Conservation (phyloP, 1,140 invertebrate species). For the Vollenhovia emeryi region DNA sequence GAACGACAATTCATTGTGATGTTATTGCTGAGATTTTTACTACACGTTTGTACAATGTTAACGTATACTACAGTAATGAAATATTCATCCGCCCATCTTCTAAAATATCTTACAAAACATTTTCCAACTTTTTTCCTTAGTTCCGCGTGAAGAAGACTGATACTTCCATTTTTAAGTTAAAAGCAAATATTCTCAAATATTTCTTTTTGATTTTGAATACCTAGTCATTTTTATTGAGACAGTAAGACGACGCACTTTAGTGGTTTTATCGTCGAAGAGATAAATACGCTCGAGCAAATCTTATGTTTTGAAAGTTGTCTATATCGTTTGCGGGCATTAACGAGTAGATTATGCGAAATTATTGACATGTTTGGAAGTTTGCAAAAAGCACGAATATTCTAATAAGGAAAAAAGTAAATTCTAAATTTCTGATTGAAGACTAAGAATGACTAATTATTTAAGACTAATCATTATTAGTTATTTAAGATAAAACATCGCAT, state of each 20-base stretch:
- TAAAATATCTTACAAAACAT: not conserved
- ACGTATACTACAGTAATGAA: not conserved
- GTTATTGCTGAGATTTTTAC: not conserved
- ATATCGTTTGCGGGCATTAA: not conserved
- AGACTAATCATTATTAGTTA: not conserved
- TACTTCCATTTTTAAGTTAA: not conserved
- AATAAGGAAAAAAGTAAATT: not conserved
- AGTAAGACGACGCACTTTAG: not conserved
- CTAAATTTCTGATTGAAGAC: not conserved
- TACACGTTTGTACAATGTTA: not conserved
- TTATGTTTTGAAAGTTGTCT: not conserved
- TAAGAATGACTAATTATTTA: not conserved
- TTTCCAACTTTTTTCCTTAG: not conserved
- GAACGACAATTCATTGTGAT: not conserved
- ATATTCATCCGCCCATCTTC: not conserved
- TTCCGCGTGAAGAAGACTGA: not conserved
- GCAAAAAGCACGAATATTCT: not conserved
- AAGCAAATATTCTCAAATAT: not conserved
- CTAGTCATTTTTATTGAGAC: not conserved
- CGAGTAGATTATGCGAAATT: not conserved
- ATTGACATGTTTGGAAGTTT: not conserved
- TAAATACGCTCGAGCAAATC: not conserved
- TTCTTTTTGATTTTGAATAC: not conserved
- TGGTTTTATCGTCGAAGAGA: not conserved
- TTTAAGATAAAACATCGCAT: not conserved